phyloP scores from a whole-genome alignment of 2,797 vertebrate species.

The Rhinophrynus dorsalis region DNA sequence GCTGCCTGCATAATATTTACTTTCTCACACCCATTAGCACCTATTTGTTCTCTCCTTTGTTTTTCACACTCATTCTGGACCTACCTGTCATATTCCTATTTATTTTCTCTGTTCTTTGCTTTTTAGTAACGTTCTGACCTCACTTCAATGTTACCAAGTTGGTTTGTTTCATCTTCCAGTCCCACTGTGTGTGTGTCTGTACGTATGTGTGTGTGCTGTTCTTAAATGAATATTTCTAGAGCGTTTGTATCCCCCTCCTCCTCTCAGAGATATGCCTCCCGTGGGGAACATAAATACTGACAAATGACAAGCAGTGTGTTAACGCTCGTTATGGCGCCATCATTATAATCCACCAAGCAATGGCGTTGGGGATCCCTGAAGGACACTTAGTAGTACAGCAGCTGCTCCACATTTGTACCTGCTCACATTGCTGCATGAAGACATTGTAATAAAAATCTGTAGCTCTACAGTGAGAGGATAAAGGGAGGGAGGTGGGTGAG shows the following conservation, averaged over 20 bases:
- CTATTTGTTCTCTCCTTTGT: constrained; percentile 8
- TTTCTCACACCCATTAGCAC: constrained; percentile 19
- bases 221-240: constrained; percentile 50
- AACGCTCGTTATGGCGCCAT: constrained; percentile 79
- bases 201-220: constrained; percentile 26
- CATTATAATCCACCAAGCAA: constrained; percentile 75
- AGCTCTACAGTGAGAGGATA: constrained; percentile 13
- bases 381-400: constrained; percentile 78
- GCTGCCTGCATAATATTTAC: no score
- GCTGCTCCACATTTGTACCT: constrained; percentile 79
- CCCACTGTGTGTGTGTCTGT: constrained; percentile 7
- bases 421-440: constrained; percentile 73
- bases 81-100: constrained; percentile 13
- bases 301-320: constrained; percentile 77
- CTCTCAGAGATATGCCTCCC: constrained; percentile 71
- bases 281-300: constrained; percentile 76
- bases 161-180: constrained; percentile 38
- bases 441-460: constrained; percentile 67
- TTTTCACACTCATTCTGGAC: constrained; percentile 9
- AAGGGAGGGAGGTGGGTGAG: not conserved
- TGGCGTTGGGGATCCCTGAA: constrained; percentile 76
- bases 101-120: constrained; percentile 9
- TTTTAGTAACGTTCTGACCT: constrained; percentile 45
- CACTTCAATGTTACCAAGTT: constrained; percentile 34
- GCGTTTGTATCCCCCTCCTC: constrained; percentile 54